phyloP scores from a whole-genome alignment of 2,113 vertebrate genomes.

The Tenebrosternarchus preto region DNA sequence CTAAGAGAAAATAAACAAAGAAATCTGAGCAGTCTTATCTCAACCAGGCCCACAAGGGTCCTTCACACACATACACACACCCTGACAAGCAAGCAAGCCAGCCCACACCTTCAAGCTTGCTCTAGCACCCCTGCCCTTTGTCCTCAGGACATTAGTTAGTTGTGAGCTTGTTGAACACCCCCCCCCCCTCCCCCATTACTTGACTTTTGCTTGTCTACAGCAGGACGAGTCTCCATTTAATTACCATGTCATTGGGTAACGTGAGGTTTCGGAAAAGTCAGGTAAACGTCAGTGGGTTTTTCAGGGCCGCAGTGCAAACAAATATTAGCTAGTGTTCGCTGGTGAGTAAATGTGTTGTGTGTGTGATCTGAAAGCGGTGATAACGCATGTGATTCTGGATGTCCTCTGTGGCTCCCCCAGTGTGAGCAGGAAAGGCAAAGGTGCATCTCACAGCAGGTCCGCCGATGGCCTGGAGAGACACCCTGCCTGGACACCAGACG shows the following conservation, averaged over 20 bases:
- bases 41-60: neutral
- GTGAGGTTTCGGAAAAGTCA: neutral
- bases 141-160: slow-evolving; percentile 6
- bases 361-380: neutral
- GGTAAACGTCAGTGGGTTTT: neutral
- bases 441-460: no score
- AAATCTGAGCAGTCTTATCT: slow-evolving; percentile 33
- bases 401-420: no score
- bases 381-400: neutral
- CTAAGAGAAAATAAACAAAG: slow-evolving; percentile 49
- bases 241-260: neutral
- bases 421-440: no score
- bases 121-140: neutral
- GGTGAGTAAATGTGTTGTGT: neutral
- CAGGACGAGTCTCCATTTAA: neutral
- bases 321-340: neutral
- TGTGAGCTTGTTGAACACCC: neutral
- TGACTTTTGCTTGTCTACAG: neutral
- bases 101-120: neutral
- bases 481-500: no score
- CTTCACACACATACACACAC: neutral
- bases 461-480: no score
- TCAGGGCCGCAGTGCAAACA: neutral
- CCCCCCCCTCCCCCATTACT: neutral
- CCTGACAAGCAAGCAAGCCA: no score